These are phyloP conservation scores for Xiphorhynchus elegans DNA, from an alignment of 2,113 vertebrate species.

Conservation along the genomic window DNA sequence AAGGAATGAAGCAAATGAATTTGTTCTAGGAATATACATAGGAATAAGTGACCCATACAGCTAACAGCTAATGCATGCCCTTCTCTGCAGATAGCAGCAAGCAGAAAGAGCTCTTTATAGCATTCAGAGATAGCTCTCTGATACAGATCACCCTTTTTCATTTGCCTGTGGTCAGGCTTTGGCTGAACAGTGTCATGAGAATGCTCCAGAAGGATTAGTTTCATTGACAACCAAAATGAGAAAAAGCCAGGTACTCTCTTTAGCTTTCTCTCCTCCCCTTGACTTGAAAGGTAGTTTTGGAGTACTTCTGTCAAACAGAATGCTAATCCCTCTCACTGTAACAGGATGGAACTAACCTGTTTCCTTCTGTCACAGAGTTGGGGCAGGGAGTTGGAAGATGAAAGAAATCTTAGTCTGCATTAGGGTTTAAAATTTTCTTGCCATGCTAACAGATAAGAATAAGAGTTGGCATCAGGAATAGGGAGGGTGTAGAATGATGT, in stretches of 20 bases:
- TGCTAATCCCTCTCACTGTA: not conserved
- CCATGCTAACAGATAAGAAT: fast-evolving
- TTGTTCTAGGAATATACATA: not conserved
- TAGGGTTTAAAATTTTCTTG: not conserved
- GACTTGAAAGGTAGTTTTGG: not conserved
- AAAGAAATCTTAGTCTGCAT: not conserved
- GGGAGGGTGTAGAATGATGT: not conserved
- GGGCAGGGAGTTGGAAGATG: fast-evolving
- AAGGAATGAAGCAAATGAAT: not conserved
- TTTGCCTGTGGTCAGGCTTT: not conserved
- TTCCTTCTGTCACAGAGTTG: not conserved
- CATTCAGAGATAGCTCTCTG: not conserved
- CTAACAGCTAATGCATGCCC: fast-evolving
- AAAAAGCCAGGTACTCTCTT: not conserved
- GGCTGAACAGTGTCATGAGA: not conserved
- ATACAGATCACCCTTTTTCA: not conserved
- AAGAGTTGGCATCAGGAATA: not conserved
- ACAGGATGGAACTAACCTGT: not conserved
- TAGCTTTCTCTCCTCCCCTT: not conserved
- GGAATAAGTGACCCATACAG: not conserved
- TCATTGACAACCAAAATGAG: not conserved
- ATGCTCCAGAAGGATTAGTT: not conserved
- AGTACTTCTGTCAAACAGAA: not conserved
- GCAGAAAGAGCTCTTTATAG: not conserved
- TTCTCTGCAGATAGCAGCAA: not conserved